These are phyloP conservation scores for Ceratina calcarata DNA, from an alignment of 1,140 invertebrate species.

Conservation along the genomic window DNA sequence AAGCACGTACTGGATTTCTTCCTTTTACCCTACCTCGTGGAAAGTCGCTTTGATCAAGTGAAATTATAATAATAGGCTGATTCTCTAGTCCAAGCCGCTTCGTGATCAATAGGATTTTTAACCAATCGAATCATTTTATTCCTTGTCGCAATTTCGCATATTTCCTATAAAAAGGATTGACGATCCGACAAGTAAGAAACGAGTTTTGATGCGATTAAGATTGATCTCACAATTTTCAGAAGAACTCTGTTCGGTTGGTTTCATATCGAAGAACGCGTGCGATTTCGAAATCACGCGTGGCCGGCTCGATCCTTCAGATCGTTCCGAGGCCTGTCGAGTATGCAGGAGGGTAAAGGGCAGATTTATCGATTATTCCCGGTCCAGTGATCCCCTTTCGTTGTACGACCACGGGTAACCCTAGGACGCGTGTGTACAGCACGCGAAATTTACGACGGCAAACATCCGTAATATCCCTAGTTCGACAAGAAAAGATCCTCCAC, in stretches of 20 bases:
- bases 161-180: too few relatives aligned
- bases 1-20: background rate
- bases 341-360: conserved; percentile 54
- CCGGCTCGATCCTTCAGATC: conserved; percentile 47
- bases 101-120: too few relatives aligned
- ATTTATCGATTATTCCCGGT: conserved; percentile 78
- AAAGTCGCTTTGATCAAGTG: background rate
- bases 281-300: conserved; percentile 34
- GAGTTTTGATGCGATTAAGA: too few relatives aligned
- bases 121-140: too few relatives aligned
- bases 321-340: conserved; percentile 26
- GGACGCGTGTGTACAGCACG: conserved; percentile 43
- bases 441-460: conserved; percentile 60
- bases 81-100: background rate
- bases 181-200: too few relatives aligned
- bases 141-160: too few relatives aligned
- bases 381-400: conserved; percentile 74
- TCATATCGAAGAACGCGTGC: conserved; percentile 29
- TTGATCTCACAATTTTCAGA: too few relatives aligned
- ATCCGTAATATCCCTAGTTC: conserved; percentile 23
- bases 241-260: background rate
- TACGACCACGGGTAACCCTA: conserved; percentile 51
- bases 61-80: background rate
- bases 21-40: background rate
- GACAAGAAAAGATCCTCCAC: conserved; percentile 15